Evolutionary conservation across 2,888 invertebrate genomes (phyloP).

Genomic region (Deilephila porcellus): DNA sequence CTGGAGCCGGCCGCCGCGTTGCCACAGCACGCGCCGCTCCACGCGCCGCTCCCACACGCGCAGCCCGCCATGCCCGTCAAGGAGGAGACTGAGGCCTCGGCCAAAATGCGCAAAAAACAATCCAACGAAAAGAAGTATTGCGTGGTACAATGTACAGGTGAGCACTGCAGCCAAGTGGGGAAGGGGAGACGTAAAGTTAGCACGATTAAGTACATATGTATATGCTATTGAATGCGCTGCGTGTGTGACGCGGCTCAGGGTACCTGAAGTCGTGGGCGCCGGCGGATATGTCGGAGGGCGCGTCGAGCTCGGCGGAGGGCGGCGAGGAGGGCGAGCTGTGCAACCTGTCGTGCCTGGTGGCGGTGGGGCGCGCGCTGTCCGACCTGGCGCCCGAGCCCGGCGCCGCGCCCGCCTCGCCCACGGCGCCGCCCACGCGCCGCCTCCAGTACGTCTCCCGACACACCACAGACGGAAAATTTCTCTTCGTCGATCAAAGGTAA

Average conservation of each 20-base stretch:
- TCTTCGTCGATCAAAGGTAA: conserved; percentile 96
- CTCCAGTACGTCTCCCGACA: conserved; percentile 94
- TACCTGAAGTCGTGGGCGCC: conserved; percentile 97
- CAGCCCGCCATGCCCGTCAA: conserved; percentile 78
- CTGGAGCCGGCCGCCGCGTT: conserved; percentile 43
- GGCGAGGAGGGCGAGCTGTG: conserved; percentile 81
- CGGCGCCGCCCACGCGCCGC: conserved; percentile 82
- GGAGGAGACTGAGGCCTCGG: conserved; percentile 88
- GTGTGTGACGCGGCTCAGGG: conserved; percentile 62
- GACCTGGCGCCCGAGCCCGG: conserved; percentile 73
- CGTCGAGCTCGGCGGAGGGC: conserved; percentile 86
- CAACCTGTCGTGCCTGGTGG: conserved; percentile 94
- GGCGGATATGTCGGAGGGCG: conserved; percentile 89
- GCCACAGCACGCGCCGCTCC: neutral
- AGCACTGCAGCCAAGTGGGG: no score
- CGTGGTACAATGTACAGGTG: conserved; percentile 94
- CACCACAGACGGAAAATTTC: conserved; percentile 95
- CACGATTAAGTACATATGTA: no score
- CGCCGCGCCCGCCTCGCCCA: conserved; percentile 26
- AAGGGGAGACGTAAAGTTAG: no score
- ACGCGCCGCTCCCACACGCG: neutral
- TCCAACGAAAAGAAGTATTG: conserved; percentile 91
- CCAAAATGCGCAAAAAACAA: conserved; percentile 87
- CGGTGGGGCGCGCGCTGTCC: conserved; percentile 91
- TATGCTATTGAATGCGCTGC: no score